A percentile compares a stretch with the other conserved stretches of the same genome.
These are phyloP conservation scores for Heliconius erato DNA, from an alignment of 2,888 invertebrate genomes.

Conservation along the genomic window DNA sequence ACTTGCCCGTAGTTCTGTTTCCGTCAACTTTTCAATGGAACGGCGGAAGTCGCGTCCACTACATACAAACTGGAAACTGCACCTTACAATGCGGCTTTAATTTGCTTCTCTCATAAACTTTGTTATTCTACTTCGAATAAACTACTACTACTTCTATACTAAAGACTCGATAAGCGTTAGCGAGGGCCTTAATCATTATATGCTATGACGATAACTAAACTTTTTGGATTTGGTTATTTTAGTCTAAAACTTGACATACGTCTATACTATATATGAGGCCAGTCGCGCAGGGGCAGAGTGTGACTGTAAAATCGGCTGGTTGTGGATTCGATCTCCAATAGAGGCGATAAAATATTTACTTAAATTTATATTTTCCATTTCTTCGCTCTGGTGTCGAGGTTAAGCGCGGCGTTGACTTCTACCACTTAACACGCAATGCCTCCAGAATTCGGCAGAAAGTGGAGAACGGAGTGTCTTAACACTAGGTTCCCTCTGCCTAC, in stretches of 20 bases:
- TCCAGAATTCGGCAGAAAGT: too few relatives aligned
- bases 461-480: too few relatives aligned
- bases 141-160: constrained; percentile 21
- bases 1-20: constrained; percentile 56
- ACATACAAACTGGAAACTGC: constrained; percentile 47
- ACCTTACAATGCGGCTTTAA: constrained; percentile 44
- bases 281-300: too few relatives aligned
- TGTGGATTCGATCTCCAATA: too few relatives aligned
- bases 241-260: neutral
- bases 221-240: neutral
- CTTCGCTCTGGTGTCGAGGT: too few relatives aligned
- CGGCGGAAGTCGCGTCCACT: constrained; percentile 44
- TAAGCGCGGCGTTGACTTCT: too few relatives aligned
- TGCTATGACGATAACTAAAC: neutral
- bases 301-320: too few relatives aligned
- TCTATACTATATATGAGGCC: too few relatives aligned
- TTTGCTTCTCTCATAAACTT: constrained; percentile 41
- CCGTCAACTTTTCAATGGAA: constrained; percentile 57
- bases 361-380: too few relatives aligned
- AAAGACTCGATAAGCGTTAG: constrained; percentile 4
- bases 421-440: too few relatives aligned
- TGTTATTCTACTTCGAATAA: constrained; percentile 16
- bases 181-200: neutral
- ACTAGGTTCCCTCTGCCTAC: too few relatives aligned
- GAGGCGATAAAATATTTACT: too few relatives aligned